Percentiles rank a stretch among this genome's conserved stretches.
phyloP scores from a whole-genome alignment of 2,888 invertebrate genomes.

The Oxystoma pomonae region DNA sequence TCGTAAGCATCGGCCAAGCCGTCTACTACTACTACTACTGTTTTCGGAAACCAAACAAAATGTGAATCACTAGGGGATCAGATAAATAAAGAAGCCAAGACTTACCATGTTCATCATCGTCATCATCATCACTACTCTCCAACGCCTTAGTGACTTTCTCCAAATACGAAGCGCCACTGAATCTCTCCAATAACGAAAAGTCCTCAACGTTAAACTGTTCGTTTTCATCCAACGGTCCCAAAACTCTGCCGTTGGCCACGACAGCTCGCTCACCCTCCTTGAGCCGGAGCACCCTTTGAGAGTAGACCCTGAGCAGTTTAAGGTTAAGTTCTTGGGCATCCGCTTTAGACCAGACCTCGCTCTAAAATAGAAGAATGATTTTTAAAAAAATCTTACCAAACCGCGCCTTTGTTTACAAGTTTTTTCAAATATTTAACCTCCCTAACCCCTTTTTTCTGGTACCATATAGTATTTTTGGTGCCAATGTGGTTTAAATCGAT shows the following conservation, averaged over 20 bases:
- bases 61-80: too few relatives aligned
- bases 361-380: conserved; percentile 28
- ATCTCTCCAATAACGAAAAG: conserved; percentile 81
- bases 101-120: conserved; percentile 36
- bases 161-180: conserved; percentile 64
- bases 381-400: neutral
- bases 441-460: too few relatives aligned
- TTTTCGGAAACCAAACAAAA: too few relatives aligned
- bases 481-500: too few relatives aligned
- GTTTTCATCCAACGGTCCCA: conserved; percentile 73
- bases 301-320: conserved; percentile 64
- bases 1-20: too few relatives aligned
- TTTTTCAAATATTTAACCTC: too few relatives aligned
- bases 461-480: too few relatives aligned
- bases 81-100: too few relatives aligned
- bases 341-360: conserved; percentile 43
- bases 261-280: conserved; percentile 65
- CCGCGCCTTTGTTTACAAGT: too few relatives aligned
- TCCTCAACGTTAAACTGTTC: conserved; percentile 85
- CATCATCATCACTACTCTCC: conserved; percentile 51
- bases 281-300: conserved; percentile 67
- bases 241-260: conserved; percentile 82
- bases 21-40: too few relatives aligned
- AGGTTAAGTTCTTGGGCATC: conserved; percentile 61
- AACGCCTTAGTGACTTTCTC: conserved; percentile 68